Percentiles rank a stretch among this genome's conserved stretches.
Conservation (phyloP, 2,113 vertebrate genomes). For the Lepus timidus region DNA sequence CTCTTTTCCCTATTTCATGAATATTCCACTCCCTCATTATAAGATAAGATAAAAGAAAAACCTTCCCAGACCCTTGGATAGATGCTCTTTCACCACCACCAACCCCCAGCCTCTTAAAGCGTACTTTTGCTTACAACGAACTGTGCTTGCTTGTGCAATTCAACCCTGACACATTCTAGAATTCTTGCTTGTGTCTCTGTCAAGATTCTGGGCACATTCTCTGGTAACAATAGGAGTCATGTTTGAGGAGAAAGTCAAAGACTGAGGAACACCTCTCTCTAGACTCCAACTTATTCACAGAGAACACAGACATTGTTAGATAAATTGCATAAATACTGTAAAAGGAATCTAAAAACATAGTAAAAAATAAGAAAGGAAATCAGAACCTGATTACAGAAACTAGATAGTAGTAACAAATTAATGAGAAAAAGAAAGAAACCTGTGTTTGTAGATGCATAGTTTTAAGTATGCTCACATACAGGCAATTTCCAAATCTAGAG, state of each 20-base stretch:
- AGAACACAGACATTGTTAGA: too few species aligned
- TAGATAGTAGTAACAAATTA: neutral
- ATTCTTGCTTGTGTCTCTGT: too few species aligned
- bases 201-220: too few species aligned
- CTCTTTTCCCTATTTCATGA: too few species aligned
- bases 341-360: neutral
- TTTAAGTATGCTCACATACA: neutral
- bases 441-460: neutral
- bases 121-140: too few species aligned
- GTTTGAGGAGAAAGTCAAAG: neutral
- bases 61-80: too few species aligned
- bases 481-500: neutral
- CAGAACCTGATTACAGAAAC: neutral
- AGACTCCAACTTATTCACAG: neutral
- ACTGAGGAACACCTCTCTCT: neutral
- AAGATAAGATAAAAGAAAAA: too few species aligned
- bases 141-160: too few species aligned
- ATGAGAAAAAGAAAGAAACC: neutral
- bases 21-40: too few species aligned
- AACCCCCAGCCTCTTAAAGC: too few species aligned
- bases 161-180: too few species aligned
- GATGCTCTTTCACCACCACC: too few species aligned
- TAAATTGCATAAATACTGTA: neutral
- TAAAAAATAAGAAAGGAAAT: neutral
- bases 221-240: neutral